These are phyloP conservation scores for Scylla paramamosain DNA, from an alignment of 1,140 invertebrate species.

Conservation along the genomic window DNA sequence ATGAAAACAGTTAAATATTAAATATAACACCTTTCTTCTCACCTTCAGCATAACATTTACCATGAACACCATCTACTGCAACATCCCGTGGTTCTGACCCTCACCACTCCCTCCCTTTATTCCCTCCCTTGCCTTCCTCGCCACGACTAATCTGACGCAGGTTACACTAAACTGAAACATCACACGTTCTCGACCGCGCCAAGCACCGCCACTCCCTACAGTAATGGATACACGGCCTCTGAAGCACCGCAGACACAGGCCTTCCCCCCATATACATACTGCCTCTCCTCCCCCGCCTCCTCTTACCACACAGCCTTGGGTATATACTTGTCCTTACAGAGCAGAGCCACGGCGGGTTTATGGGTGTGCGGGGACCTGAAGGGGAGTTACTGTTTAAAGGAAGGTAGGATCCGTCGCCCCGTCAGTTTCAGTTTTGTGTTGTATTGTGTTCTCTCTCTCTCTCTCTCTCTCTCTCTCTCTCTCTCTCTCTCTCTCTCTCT, in stretches of 20 bases:
- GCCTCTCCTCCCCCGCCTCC: too few species aligned
- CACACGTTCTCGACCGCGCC: background rate
- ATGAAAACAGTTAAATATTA: too few species aligned
- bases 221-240: constrained; percentile 21
- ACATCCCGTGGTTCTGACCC: too few species aligned
- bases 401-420: background rate
- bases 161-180: constrained; percentile 29
- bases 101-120: too few species aligned
- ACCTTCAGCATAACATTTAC: too few species aligned
- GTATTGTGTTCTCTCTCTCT: background rate
- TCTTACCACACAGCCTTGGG: background rate
- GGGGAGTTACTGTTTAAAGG: background rate
- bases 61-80: too few species aligned
- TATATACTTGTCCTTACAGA: constrained; percentile 22
- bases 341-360: background rate
- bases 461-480: too few species aligned
- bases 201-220: constrained; percentile 32
- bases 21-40: too few species aligned
- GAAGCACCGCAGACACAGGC: background rate
- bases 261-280: constrained; percentile 26
- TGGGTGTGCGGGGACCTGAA: background rate
- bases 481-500: too few species aligned
- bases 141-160: background rate
- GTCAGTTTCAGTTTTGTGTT: background rate
- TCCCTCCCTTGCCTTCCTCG: too few species aligned